Evolutionary conservation across 1,140 invertebrate species (phyloP).

Genomic region (Macrotrachela quadricornifera): DNA sequence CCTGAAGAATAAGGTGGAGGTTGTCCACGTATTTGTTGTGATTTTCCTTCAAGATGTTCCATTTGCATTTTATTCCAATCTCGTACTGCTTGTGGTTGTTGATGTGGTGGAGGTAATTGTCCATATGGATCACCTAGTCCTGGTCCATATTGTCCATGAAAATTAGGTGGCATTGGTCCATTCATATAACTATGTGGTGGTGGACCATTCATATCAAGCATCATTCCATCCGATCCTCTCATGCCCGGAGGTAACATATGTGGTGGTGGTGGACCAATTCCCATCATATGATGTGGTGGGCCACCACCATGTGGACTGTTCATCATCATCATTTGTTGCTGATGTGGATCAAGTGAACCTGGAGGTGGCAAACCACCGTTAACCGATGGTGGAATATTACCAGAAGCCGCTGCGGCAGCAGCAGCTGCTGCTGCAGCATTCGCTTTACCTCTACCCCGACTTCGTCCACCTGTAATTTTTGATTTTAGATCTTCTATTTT

Average conservation of each 20-base stretch:
- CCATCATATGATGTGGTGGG: too few species aligned
- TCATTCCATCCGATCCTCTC: slow-evolving; percentile 6
- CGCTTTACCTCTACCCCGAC: neutral
- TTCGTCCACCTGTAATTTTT: neutral
- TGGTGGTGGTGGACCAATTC: too few species aligned
- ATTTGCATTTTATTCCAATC: neutral
- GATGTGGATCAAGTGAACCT: neutral
- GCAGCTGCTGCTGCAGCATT: neutral
- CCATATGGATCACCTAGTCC: slow-evolving; percentile 1
- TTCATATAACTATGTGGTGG: too few species aligned
- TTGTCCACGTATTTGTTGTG: too few species aligned
- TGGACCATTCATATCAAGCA: neutral
- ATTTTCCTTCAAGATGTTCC: neutral
- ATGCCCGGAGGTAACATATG: too few species aligned
- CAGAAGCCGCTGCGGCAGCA: neutral
- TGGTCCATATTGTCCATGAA: neutral
- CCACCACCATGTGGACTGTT: too few species aligned
- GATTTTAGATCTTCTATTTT: neutral
- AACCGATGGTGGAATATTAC: neutral
- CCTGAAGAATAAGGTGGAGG: neutral
- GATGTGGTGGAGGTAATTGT: neutral
- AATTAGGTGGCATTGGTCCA: neutral
- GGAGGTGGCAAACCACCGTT: neutral
- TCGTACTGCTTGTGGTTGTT: neutral
- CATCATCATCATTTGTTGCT: slow-evolving; percentile 55